Conservation (phyloP, 2,797 vertebrate species). For the Percopsis omiscomaycus region DNA sequence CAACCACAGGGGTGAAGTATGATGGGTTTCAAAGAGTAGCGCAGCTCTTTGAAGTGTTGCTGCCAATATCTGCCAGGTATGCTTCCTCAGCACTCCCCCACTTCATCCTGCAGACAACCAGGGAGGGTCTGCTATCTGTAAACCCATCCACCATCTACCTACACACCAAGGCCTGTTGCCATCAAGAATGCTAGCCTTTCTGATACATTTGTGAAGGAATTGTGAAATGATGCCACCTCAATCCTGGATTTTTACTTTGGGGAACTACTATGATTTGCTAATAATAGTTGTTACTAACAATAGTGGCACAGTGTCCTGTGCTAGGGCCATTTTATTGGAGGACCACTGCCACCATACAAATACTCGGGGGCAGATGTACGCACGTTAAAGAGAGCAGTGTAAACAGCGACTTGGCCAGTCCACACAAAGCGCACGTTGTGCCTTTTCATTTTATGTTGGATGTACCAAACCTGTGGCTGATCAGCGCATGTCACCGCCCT, state of each 20-base stretch:
- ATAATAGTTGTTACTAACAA: slow-evolving; percentile 31
- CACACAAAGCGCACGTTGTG: no score
- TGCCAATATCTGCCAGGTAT: slow-evolving; percentile 90
- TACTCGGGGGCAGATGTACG: neutral
- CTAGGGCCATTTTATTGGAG: slow-evolving; percentile 15
- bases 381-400: no score
- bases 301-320: slow-evolving; percentile 11
- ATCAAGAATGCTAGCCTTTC: slow-evolving; percentile 31
- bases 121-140: slow-evolving; percentile 26
- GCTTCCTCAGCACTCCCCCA: slow-evolving; percentile 80
- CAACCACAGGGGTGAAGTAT: slow-evolving; percentile 84
- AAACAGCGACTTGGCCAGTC: no score
- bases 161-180: slow-evolving; percentile 25
- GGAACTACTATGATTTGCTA: slow-evolving; percentile 41
- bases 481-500: no score
- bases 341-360: slow-evolving; percentile 41
- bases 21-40: slow-evolving; percentile 86
- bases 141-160: slow-evolving; percentile 21
- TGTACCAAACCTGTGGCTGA: no score
- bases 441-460: no score
- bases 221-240: slow-evolving; percentile 35
- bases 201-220: slow-evolving; percentile 25
- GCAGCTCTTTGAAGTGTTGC: slow-evolving; percentile 87
- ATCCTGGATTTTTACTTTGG: slow-evolving; percentile 48
- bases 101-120: slow-evolving; percentile 43